Base-by-base conservation (phyloP, 2,888 invertebrate species). In the Lacanobia oleracea region DNA sequence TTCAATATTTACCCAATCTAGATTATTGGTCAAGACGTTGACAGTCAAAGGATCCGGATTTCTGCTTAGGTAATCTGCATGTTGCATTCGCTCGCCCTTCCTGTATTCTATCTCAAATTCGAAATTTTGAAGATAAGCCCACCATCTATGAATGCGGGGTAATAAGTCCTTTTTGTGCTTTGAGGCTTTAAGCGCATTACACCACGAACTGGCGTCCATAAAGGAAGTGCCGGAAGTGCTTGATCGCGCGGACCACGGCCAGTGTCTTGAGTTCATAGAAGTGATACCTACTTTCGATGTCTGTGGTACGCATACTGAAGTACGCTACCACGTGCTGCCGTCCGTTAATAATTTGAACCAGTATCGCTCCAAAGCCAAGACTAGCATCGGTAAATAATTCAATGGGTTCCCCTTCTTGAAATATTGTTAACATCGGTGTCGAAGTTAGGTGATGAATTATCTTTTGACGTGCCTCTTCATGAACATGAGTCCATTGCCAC, bases 141-240 rank as follows among this genome's bases (percentile, higher is more conserved):
- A 90, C 89, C 89, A 89, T 0, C 88, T 50, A 62, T 87, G 83
- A 4, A 90, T 76, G 0, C 88, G 62, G 0, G 88, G 87, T 0
- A 87, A 45, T 0, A 89, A 57, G 4, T 89, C 88, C 53, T 67
- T 61, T 84, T 89, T 88, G 21, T 86, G 81, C 48, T 83, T 82
- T 0, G 89, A 88, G 0, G 90, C 87, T 70, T 88, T 89, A 0
- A 89, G 51, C 0, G 88, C 84, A 40, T 89, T 89, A 59, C 88
- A 90, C 69, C 48, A 65, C 60, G 61, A 77, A 54, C 27, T 64
- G 50, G 60, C 83, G 33, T 6, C 67, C 73, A 62, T 85, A 84
- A 0, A 89, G 74, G 45, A 73, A 89, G 7, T 88, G 87, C 0
- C 88, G 70, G 54, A 89, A 89, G 54, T 88, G 85, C 65, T 90